Conservation (phyloP, 2,113 vertebrate species). For the Phalacrocorax pelagicus region DNA sequence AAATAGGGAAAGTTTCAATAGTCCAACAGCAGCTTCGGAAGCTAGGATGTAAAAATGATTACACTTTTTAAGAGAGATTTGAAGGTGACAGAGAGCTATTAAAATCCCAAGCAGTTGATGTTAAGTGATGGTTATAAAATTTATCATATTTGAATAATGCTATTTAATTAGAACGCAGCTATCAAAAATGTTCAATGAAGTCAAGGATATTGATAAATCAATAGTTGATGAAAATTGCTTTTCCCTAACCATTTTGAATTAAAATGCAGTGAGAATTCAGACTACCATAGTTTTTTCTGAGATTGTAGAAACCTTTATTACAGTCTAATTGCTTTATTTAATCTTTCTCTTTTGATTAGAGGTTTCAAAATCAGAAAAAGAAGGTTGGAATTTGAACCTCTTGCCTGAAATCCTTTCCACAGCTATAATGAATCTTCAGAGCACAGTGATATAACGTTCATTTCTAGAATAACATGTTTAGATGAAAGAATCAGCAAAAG, state of each 20-base stretch:
- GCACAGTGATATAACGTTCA: not conserved
- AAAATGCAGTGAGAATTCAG: conserved; percentile 10
- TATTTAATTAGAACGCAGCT: conserved; percentile 44
- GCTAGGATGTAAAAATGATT: conserved; percentile 12
- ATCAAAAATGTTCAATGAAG: conserved; percentile 48
- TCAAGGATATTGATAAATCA: conserved; percentile 57
- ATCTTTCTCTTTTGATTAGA: conserved; percentile 32
- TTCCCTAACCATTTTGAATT: conserved; percentile 11
- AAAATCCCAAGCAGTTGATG: conserved; percentile 30
- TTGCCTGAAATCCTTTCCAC: not conserved
- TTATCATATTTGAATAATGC: conserved; percentile 48
- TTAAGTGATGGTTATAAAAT: conserved; percentile 42
- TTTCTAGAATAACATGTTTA: conserved; percentile 22
- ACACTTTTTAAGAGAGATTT: not conserved
- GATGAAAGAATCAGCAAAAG: not conserved
- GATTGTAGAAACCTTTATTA: conserved; percentile 19
- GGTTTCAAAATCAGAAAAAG: conserved; percentile 44
- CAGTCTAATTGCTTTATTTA: conserved; percentile 1
- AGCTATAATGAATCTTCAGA: conserved; percentile 25
- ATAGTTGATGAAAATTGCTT: conserved; percentile 48
- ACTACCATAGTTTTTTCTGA: not conserved
- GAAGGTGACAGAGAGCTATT: not conserved
- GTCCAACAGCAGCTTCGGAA: not conserved
- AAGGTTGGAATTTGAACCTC: not conserved
- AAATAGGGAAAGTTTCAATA: not conserved